Percentiles rank a stretch among this genome's conserved stretches.
phyloP scores from a whole-genome alignment of 2,888 invertebrate genomes.

The Anorthoa munda region DNA sequence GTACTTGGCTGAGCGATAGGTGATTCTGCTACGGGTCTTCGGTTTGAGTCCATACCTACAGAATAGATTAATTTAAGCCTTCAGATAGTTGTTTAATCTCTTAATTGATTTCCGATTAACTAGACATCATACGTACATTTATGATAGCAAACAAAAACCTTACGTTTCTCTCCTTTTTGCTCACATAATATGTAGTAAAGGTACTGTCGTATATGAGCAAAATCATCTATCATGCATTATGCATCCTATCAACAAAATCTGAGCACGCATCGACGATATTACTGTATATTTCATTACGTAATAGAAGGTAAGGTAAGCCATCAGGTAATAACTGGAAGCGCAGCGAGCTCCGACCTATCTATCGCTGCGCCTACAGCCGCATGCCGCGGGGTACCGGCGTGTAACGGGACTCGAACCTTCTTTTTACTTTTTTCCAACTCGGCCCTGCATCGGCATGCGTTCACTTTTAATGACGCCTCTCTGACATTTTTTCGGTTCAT shows the following conservation, averaged over 20 bases:
- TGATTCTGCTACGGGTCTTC: neutral
- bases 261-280: conserved; percentile 18
- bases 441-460: conserved; percentile 80
- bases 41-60: neutral
- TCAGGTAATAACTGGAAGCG: conserved; percentile 46
- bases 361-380: conserved; percentile 60
- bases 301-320: conserved; percentile 47
- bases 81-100: too few species aligned
- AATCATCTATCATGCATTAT: neutral
- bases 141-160: too few species aligned
- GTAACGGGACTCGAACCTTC: conserved; percentile 85
- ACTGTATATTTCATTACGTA: conserved; percentile 61
- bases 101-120: too few species aligned
- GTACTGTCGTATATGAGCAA: too few species aligned
- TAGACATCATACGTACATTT: too few species aligned
- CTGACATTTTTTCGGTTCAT: conserved; percentile 49
- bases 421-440: conserved; percentile 85
- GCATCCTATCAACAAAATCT: conserved; percentile 24
- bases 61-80: too few species aligned
- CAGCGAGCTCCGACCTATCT: conserved; percentile 58
- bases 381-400: conserved; percentile 81
- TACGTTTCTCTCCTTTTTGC: neutral
- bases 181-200: neutral
- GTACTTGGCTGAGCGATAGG: neutral
- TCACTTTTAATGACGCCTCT: conserved; percentile 86